Evolutionary conservation across 2,888 invertebrate species (phyloP).

Genomic region (Cerastoderma edule): DNA sequence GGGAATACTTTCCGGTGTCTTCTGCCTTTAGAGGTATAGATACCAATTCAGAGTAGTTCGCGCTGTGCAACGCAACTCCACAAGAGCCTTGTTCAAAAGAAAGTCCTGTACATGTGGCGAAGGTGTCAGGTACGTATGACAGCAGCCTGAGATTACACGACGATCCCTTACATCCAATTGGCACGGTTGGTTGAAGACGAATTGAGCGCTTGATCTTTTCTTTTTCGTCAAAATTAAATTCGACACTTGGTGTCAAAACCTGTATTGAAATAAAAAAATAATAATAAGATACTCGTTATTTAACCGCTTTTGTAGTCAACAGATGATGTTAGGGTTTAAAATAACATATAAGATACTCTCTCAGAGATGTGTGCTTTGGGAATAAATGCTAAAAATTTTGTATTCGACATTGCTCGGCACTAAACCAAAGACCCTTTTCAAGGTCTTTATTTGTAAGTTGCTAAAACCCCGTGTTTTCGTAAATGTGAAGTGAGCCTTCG

Average conservation of each 20-base stretch:
- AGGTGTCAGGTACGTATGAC: background rate
- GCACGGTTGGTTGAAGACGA: background rate
- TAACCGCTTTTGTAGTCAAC: too few species aligned
- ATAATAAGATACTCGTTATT: too few species aligned
- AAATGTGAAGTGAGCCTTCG: too few species aligned
- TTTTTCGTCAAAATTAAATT: background rate
- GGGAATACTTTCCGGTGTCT: background rate
- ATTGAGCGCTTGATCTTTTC: background rate
- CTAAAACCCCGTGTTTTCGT: too few species aligned
- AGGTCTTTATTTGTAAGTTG: too few species aligned
- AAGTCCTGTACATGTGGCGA: slow-evolving; percentile 3
- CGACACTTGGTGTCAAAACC: background rate
- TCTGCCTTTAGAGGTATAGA: background rate
- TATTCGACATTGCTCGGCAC: too few species aligned
- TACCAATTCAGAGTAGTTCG: background rate
- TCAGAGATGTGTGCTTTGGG: too few species aligned
- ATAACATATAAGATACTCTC: too few species aligned
- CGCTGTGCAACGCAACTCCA: background rate
- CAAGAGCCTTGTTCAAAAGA: background rate
- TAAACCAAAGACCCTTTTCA: too few species aligned
- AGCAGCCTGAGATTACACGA: background rate
- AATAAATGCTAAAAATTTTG: too few species aligned
- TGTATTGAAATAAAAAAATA: too few species aligned
- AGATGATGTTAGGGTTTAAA: too few species aligned
- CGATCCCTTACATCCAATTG: slow-evolving; percentile 1